A percentile compares a stretch with the other conserved stretches of the same genome.
Conservation (phyloP, 2,888 invertebrate genomes). For the Drosophila kanekoi region DNA sequence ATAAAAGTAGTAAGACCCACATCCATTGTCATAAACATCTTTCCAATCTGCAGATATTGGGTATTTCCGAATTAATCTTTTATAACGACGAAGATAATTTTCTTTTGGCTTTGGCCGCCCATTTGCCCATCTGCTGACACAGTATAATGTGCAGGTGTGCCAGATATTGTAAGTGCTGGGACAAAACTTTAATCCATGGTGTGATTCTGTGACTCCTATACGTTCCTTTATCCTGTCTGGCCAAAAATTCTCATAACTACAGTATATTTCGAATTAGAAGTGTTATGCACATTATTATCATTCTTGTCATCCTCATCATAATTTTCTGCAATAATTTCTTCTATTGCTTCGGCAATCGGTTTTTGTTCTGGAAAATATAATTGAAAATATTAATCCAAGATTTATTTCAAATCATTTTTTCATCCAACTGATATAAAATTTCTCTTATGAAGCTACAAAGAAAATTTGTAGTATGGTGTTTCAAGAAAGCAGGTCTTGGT, state of each 20-base stretch:
- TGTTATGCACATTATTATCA: conserved; percentile 82
- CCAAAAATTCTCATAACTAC: conserved; percentile 84
- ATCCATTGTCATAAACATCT: conserved; percentile 96
- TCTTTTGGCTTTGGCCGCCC: conserved; percentile 90
- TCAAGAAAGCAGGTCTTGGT: too few species aligned
- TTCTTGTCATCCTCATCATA: conserved; percentile 89
- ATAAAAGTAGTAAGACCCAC: conserved; percentile 97
- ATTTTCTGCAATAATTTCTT: conserved; percentile 97
- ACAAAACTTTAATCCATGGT: conserved; percentile 90
- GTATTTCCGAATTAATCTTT: conserved; percentile 91
- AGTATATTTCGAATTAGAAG: conserved; percentile 74
- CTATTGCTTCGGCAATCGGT: conserved; percentile 82
- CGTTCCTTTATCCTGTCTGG: conserved; percentile 86
- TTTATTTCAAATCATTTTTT: neutral
- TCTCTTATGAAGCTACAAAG: too few species aligned
- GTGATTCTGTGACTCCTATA: conserved; percentile 82
- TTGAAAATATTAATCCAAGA: neutral
- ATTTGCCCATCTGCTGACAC: conserved; percentile 94
- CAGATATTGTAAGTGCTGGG: conserved; percentile 98
- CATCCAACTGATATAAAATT: too few species aligned
- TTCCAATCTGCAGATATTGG: conserved; percentile 97
- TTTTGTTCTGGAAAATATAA: conserved; percentile 35
- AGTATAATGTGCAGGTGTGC: conserved; percentile 96
- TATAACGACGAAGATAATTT: conserved; percentile 90
- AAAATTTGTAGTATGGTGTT: too few species aligned